Percentiles rank a stretch among this genome's conserved stretches.
phyloP scores from a whole-genome alignment of 2,113 vertebrate genomes.

The Nothocercus nigrocapillus region DNA sequence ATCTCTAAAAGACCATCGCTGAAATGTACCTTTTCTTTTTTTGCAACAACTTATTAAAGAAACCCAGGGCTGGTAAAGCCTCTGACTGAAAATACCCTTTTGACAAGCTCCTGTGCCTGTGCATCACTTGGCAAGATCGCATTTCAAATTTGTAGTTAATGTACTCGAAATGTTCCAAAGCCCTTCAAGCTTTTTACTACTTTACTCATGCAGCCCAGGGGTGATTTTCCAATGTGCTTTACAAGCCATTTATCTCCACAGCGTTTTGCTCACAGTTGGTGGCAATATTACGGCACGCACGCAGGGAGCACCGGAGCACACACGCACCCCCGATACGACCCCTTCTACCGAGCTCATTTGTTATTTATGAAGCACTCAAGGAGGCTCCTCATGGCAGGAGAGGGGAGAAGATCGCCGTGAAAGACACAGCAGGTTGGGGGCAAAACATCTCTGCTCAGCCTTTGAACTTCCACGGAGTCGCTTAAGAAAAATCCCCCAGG shows the following conservation, averaged over 20 bases:
- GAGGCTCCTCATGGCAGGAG: background rate
- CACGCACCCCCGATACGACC: background rate
- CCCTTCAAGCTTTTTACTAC: background rate
- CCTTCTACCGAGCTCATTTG: background rate
- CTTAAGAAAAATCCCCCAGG: background rate
- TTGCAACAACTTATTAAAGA: background rate
- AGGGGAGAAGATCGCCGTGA: fast-evolving
- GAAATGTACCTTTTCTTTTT: background rate
- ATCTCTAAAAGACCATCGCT: fast-evolving
- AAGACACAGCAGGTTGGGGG: background rate
- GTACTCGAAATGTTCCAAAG: background rate
- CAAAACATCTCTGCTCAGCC: background rate
- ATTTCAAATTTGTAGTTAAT: background rate
- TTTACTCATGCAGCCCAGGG: background rate
- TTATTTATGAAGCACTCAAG: background rate
- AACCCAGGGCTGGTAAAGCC: background rate
- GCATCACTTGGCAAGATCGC: fast-evolving
- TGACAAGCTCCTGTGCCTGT: background rate
- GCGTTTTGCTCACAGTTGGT: background rate
- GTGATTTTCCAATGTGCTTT: background rate
- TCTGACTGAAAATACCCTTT: background rate
- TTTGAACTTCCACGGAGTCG: background rate
- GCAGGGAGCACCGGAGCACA: fast-evolving
- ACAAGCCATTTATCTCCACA: background rate
- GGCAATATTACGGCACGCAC: background rate